Conservation (phyloP, 2,113 vertebrate genomes). For the Megatriorchis doriae region DNA sequence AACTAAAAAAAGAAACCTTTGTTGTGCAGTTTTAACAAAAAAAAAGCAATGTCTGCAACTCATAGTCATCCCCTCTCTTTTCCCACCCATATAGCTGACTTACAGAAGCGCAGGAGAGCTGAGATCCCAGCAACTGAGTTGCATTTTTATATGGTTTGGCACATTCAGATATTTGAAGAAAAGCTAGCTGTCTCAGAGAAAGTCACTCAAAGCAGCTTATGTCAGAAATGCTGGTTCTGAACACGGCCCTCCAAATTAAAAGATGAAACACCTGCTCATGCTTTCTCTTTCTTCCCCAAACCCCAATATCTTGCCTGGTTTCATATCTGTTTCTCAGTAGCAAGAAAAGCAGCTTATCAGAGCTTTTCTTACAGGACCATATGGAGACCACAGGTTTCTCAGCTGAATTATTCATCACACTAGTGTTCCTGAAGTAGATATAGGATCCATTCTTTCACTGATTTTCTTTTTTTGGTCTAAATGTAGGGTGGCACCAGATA, state of each 20-base stretch:
- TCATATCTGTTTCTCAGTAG: not conserved
- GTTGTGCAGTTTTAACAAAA: not conserved
- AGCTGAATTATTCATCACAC: not conserved
- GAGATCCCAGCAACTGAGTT: not conserved
- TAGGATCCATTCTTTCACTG: not conserved
- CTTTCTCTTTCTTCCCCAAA: not conserved
- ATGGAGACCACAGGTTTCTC: slow-evolving; percentile 3
- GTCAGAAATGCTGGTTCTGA: not conserved
- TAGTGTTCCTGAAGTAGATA: not conserved
- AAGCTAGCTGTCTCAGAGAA: not conserved
- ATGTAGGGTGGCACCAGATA: not conserved
- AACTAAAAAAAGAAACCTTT: not conserved
- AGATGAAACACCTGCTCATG: not conserved
- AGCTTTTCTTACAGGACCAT: not conserved
- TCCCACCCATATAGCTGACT: not conserved
- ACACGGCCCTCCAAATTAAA: not conserved
- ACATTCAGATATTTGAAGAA: not conserved
- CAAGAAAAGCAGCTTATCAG: not conserved
- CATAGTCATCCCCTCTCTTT: not conserved
- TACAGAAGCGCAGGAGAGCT: not conserved
- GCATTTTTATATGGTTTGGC: not conserved
- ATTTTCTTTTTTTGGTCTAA: not conserved
- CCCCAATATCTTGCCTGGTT: not conserved
- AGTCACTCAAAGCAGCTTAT: not conserved
- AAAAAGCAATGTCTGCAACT: not conserved